Evolutionary conservation across 2,888 invertebrate species (phyloP).

Genomic region (Nipponacmea schrenckii): DNA sequence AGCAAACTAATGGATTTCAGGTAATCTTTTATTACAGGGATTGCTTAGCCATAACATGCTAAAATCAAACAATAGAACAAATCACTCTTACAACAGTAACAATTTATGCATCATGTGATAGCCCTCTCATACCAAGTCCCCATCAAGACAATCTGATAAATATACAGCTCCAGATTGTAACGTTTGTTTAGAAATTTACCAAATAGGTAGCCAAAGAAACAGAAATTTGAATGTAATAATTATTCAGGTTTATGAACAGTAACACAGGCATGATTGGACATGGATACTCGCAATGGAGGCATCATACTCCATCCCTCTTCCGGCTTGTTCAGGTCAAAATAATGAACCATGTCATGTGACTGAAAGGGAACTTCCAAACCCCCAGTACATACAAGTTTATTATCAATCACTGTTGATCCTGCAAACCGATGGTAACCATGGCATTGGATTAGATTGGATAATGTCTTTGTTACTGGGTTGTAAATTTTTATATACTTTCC

Average conservation of each 20-base stretch:
- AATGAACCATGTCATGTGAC: constrained; percentile 27
- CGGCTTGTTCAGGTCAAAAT: constrained; percentile 14
- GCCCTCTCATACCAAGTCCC: too few species aligned
- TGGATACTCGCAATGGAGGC: constrained; percentile 16
- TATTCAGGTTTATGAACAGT: constrained; percentile 6
- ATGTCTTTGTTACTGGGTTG: constrained; percentile 23
- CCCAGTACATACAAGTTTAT: constrained; percentile 22
- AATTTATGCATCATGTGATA: too few species aligned
- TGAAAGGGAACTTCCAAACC: constrained; percentile 19
- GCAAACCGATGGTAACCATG: constrained; percentile 28
- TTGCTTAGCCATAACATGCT: too few species aligned
- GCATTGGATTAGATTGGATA: constrained; percentile 15
- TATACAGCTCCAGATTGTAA: too few species aligned
- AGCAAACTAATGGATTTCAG: too few species aligned
- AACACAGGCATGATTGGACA: constrained; percentile 19
- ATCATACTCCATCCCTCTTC: constrained; percentile 19
- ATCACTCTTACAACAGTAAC: too few species aligned
- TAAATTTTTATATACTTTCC: constrained; percentile 24
- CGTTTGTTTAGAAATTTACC: too few species aligned
- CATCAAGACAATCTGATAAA: too few species aligned
- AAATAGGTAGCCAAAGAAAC: too few species aligned
- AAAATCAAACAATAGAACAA: too few species aligned
- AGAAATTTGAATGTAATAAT: too few species aligned
- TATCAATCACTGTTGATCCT: constrained; percentile 20
- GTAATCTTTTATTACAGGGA: too few species aligned